Conservation (phyloP, 1,140 invertebrate species). For the Papilio dardanus region DNA sequence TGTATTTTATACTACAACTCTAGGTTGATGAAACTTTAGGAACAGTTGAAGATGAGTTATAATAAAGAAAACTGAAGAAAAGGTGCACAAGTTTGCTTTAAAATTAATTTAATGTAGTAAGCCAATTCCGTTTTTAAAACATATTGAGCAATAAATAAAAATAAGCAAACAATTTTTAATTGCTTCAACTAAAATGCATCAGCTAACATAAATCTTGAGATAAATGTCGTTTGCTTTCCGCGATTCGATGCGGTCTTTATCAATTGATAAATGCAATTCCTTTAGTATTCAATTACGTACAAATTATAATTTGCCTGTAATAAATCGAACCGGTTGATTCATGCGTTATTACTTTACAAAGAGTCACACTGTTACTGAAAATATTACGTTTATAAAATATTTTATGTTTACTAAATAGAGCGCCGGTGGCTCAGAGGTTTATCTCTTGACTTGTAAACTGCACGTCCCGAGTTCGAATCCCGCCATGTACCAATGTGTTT, state of each 20-base stretch:
- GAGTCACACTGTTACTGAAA: background rate
- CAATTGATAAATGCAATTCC: constrained; percentile 34
- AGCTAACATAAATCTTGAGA: constrained; percentile 11
- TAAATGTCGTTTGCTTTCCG: constrained; percentile 40
- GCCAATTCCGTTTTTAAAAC: background rate
- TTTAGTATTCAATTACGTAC: constrained; percentile 34
- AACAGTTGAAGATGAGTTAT: no score
- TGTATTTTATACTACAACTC: no score
- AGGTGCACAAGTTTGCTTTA: no score
- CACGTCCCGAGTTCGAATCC: no score
- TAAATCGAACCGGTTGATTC: constrained; percentile 17
- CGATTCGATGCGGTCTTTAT: constrained; percentile 39
- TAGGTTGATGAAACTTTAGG: no score
- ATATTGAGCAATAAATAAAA: background rate
- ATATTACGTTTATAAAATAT: background rate
- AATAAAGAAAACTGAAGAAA: no score
- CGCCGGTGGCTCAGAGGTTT: no score
- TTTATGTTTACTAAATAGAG: no score
- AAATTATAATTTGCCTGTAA: constrained; percentile 32
- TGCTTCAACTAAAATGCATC: constrained; percentile 8
- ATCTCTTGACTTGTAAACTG: no score
- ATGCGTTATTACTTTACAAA: background rate
- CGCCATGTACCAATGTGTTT: no score
- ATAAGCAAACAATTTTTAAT: constrained; percentile 12
- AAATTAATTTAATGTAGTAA: no score